phyloP scores from a whole-genome alignment of 2,797 vertebrate species.

The Forpus xanthops region DNA sequence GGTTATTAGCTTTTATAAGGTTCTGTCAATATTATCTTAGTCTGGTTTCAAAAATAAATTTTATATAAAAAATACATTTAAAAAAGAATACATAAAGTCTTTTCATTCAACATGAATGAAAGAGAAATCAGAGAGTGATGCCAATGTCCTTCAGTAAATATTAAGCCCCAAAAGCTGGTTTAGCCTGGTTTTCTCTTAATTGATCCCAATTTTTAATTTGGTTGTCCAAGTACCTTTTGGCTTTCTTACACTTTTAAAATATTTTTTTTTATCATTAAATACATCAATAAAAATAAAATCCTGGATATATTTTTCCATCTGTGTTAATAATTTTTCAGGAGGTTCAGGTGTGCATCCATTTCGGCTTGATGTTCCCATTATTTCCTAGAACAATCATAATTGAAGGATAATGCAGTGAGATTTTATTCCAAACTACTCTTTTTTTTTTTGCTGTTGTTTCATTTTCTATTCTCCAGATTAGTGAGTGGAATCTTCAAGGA shows the following conservation, averaged over 20 bases:
- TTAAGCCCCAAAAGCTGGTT: not conserved
- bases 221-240: not conserved
- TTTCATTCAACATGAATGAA: not conserved
- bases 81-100: not conserved
- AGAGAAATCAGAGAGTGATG: not conserved
- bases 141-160: not conserved
- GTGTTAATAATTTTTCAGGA: not conserved
- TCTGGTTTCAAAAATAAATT: not conserved
- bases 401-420: not conserved
- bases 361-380: not conserved
- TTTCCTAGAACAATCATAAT: not conserved
- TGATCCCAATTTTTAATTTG: not conserved
- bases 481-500: constrained; percentile 80
- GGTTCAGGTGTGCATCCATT: not conserved
- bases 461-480: constrained; percentile 58
- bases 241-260: not conserved
- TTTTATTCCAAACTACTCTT: not conserved
- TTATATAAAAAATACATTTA: not conserved
- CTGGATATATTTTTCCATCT: not conserved
- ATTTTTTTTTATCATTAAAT: not conserved
- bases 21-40: not conserved
- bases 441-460: not conserved
- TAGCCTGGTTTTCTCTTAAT: not conserved
- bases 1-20: not conserved
- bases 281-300: not conserved